Base-by-base conservation (phyloP, 2,888 invertebrate genomes). In the Pristionchus arcanus region DNA sequence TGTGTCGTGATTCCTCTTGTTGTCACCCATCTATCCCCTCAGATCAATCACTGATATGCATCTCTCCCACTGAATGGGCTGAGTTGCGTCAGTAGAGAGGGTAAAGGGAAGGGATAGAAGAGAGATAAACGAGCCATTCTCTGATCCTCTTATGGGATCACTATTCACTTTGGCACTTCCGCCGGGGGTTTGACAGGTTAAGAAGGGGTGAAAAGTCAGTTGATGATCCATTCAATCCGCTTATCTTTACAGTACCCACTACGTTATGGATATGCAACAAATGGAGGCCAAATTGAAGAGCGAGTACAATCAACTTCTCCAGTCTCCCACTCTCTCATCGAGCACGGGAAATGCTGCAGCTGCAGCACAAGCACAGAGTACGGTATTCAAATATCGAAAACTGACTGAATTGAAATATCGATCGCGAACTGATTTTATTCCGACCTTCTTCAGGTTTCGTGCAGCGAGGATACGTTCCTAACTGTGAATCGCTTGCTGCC, bases 241-340 rank as follows among this genome's bases (percentile, higher is more conserved):
- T 68, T 15, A 68, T 68, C 74, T 91, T n/a, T 92, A 90, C 91
- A 93, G 93, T 87, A 93, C 92, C 25, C 90, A 91, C 68, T 92
- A 93, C 59, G 42, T 25, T 63, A 84, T 81, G 16, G 91, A 92
- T 77, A 90, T 92, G 16, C 91, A 92, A 28, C 93, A 94, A 83
- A 92, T 93, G 77, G 93, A 93, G 74, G 88, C 90, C 16, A 91
- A 90, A 37, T 74, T 91, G 49, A 92, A 93, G 84, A 74, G 91
- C 1, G 93, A 93, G 55, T 94, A 93, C 90, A 94, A 94, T 66
- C 92, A 93, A 31, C 92, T 93, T 21, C 90, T 93, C 74, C 94
- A 94, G 83, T 92, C 92, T 42, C 94, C 94, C 63, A 94, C 94
- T 5, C 89, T 94, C 28, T 94, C 94, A 0, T 90, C 90, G 28